Percentiles rank a stretch among this genome's conserved stretches.
These are phyloP conservation scores for Macrosiphum euphorbiae DNA, from an alignment of 2,888 invertebrate genomes.

Conservation along the genomic window DNA sequence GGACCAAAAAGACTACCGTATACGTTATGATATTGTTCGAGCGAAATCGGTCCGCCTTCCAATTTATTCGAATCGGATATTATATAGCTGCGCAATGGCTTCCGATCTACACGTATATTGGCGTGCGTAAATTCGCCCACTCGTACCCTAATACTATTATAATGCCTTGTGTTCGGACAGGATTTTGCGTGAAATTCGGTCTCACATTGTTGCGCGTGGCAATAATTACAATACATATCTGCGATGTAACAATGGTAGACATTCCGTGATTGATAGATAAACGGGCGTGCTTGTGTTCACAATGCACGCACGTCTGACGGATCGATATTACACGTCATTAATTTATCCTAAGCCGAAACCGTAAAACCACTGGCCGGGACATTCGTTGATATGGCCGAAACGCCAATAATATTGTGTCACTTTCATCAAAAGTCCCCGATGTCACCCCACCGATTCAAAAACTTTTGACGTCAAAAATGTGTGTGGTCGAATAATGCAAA, in stretches of 20 bases:
- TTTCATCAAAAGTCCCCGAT: background rate
- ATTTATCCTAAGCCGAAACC: background rate
- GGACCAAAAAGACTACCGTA: background rate
- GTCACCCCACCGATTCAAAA: background rate
- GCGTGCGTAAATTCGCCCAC: background rate
- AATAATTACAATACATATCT: background rate
- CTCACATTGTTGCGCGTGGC: background rate
- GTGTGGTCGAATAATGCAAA: too few species aligned
- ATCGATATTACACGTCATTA: background rate
- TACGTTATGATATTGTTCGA: background rate
- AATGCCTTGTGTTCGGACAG: background rate
- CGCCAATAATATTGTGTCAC: background rate
- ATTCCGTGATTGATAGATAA: slow-evolving; percentile 5
- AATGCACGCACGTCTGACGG: background rate
- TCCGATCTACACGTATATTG: background rate
- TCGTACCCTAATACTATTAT: background rate
- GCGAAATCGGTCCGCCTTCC: background rate
- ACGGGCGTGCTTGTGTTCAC: background rate
- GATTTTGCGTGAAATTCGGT: background rate
- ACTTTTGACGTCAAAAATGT: background rate
- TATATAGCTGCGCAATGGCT: background rate
- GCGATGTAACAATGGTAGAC: background rate
- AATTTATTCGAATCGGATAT: background rate
- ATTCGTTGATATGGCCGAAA: background rate
- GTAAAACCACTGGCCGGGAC: background rate